A percentile compares a stretch with the other conserved stretches of the same genome.
Conservation (phyloP, 2,113 vertebrate species). For the Notothenia rossii region DNA sequence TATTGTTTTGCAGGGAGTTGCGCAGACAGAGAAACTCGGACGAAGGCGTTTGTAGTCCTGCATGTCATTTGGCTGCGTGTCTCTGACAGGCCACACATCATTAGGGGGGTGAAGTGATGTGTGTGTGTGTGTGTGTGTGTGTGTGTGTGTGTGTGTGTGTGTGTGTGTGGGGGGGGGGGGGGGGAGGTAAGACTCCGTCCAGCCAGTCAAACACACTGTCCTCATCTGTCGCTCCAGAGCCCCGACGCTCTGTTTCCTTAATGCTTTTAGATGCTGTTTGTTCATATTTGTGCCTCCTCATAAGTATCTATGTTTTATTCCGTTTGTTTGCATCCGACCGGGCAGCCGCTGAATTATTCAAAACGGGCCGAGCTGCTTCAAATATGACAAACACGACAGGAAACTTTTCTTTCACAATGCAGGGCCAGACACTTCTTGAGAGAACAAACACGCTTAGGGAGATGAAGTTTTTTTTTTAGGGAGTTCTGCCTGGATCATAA, state of each 20-base stretch:
- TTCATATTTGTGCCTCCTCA: conserved; percentile 73
- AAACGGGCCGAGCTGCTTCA: conserved; percentile 24
- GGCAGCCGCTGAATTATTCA: conserved; percentile 74
- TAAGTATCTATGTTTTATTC: conserved; percentile 74
- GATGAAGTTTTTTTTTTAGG: neutral
- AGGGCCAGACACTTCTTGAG: conserved; percentile 20
- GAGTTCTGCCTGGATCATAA: neutral
- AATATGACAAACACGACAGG: conserved; percentile 48
- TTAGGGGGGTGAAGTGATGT: conserved; percentile 35
- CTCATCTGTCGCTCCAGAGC: conserved; percentile 57
- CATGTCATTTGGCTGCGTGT: conserved; percentile 65
- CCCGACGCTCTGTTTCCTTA: conserved; percentile 42
- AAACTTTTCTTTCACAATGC: conserved; percentile 47
- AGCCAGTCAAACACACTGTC: conserved; percentile 65
- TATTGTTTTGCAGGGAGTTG: conserved; percentile 72
- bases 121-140: too few relatives aligned
- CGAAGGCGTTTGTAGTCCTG: conserved; percentile 70
- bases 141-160: too few relatives aligned
- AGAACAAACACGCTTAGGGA: neutral
- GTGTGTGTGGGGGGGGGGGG: too few relatives aligned
- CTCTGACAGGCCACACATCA: conserved; percentile 72
- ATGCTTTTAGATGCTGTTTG: conserved; percentile 71
- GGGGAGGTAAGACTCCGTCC: conserved; percentile 36
- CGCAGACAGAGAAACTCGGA: conserved; percentile 57
- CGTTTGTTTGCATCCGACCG: conserved; percentile 67